Conservation (phyloP, 1,140 invertebrate species). For the Brachionus asplanchnoidis region DNA sequence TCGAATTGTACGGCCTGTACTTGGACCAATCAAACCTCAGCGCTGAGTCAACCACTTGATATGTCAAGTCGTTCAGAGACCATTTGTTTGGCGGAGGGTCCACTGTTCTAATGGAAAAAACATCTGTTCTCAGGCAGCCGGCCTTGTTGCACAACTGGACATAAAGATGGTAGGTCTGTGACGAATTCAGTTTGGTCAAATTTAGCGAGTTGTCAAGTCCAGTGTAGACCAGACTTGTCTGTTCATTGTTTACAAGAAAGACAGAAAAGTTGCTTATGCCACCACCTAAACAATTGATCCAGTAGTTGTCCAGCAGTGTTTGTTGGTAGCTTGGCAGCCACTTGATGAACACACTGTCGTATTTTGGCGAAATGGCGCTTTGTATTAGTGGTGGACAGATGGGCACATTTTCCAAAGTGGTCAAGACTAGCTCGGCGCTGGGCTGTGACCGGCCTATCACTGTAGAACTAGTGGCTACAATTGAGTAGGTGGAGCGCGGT, state of each 20-base stretch:
- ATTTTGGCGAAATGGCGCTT: not conserved
- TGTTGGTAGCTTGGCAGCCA: conserved; percentile 1
- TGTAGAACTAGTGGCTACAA: conserved; percentile 31
- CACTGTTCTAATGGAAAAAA: conserved; percentile 46
- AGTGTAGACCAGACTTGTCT: not conserved
- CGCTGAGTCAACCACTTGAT: not conserved
- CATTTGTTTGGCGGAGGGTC: conserved; percentile 35
- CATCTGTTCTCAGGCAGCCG: conserved; percentile 53
- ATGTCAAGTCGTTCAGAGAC: not conserved
- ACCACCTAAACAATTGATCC: conserved; percentile 28
- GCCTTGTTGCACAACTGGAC: conserved; percentile 52
- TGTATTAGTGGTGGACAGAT: not conserved
- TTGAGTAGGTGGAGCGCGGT: not conserved
- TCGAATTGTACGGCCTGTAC: not conserved
- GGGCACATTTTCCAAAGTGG: not conserved
- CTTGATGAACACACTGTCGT: not conserved
- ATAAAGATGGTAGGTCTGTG: conserved; percentile 48
- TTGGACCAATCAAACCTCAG: not conserved
- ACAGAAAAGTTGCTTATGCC: not conserved
- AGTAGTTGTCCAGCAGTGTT: not conserved
- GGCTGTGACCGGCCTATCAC: conserved; percentile 1
- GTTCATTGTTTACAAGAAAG: not conserved
- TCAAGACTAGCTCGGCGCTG: not conserved
- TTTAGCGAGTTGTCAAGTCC: conserved; percentile 7
- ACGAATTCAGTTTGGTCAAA: conserved; percentile 47